Conservation (phyloP, 2,888 invertebrate species). For the Plagodis pulveraria region DNA sequence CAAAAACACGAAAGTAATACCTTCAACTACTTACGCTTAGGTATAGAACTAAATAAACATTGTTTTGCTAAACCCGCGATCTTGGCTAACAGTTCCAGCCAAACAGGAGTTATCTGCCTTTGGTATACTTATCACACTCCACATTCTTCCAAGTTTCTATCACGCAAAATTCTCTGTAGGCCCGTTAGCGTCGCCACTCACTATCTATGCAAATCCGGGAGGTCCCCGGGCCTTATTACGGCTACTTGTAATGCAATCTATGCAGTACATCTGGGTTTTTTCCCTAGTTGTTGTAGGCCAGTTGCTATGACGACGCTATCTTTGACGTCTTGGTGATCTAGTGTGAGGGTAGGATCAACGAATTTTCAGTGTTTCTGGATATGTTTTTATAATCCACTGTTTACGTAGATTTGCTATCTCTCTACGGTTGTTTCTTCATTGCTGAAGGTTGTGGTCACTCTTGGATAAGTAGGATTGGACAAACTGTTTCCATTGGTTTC, state of each 20-base stretch:
- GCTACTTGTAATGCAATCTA: slow-evolving; percentile 82
- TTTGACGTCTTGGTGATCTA: slow-evolving; percentile 45
- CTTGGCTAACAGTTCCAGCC: no score
- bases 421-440: no score
- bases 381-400: no score
- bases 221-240: slow-evolving; percentile 69
- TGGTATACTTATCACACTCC: background rate
- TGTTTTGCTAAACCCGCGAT: no score
- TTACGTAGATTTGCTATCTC: no score
- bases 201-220: slow-evolving; percentile 79
- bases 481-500: no score
- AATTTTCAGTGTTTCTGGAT: background rate
- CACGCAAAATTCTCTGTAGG: slow-evolving; percentile 10
- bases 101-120: no score
- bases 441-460: no score
- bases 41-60: no score
- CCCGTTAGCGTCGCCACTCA: slow-evolving; percentile 16
- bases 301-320: slow-evolving; percentile 63
- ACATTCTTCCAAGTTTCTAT: slow-evolving; percentile 1
- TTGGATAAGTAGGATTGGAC: no score
- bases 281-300: slow-evolving; percentile 70
- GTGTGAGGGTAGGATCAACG: slow-evolving; percentile 16
- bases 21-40: no score
- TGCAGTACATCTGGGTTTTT: slow-evolving; percentile 77
- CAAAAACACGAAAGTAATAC: no score